Evolutionary conservation across 2,888 invertebrate genomes (phyloP).

Genomic region (Eupithecia tripunctaria): DNA sequence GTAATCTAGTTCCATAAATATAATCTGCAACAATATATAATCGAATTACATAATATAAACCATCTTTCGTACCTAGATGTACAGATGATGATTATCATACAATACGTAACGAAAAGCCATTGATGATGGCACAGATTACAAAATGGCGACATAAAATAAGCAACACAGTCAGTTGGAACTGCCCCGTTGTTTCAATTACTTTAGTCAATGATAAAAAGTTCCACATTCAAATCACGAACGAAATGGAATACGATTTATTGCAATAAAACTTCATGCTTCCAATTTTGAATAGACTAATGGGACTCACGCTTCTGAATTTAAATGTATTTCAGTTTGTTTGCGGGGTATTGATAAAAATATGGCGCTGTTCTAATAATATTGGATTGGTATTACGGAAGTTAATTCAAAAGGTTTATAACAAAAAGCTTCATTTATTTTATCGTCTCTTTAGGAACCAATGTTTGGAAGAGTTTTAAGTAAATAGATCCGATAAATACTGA

Average conservation of each 20-base stretch:
- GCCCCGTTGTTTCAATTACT: not conserved
- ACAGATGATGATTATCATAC: too few species aligned
- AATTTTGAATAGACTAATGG: constrained; percentile 3
- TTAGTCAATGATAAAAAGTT: not conserved
- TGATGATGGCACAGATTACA: too few species aligned
- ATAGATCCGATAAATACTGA: not conserved
- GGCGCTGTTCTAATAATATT: not conserved
- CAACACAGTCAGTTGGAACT: not conserved
- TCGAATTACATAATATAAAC: too few species aligned
- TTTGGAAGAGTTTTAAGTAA: not conserved
- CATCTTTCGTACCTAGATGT: too few species aligned
- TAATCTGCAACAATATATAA: too few species aligned
- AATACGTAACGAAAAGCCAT: too few species aligned
- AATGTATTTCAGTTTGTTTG: constrained; percentile 1
- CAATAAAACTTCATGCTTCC: not conserved
- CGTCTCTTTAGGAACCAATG: not conserved
- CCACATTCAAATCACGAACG: not conserved
- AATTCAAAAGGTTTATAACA: not conserved
- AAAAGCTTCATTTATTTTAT: not conserved
- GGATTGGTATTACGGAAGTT: not conserved
- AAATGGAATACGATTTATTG: not conserved
- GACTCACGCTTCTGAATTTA: constrained; percentile 10
- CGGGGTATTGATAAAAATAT: not conserved
- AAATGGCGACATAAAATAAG: not conserved
- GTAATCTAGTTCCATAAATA: too few species aligned